Conservation (phyloP, 1,140 invertebrate genomes). For the Drosophila pandora region DNA sequence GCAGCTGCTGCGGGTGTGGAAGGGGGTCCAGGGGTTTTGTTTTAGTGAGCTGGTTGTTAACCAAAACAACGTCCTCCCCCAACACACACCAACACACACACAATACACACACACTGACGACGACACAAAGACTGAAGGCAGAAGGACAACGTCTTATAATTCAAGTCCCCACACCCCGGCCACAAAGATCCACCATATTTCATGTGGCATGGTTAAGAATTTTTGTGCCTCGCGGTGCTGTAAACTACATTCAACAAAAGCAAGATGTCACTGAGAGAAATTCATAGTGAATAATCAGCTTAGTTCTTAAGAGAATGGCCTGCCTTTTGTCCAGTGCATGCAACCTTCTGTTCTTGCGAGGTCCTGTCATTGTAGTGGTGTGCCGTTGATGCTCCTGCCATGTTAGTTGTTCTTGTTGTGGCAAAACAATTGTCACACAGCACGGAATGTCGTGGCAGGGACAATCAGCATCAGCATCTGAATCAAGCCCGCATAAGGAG, state of each 20-base stretch:
- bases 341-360: slow-evolving; percentile 25
- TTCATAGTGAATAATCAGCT: background rate
- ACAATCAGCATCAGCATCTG: slow-evolving; percentile 70
- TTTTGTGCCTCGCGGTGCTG: slow-evolving; percentile 67
- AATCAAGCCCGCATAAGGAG: slow-evolving; percentile 40
- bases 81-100: slow-evolving; percentile 9
- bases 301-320: background rate
- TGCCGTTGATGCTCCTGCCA: slow-evolving; percentile 27
- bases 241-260: slow-evolving; percentile 54
- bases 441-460: slow-evolving; percentile 65
- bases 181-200: slow-evolving; percentile 59
- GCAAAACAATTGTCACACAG: slow-evolving; percentile 68
- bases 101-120: slow-evolving; percentile 2
- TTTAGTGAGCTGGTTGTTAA: slow-evolving; percentile 33
- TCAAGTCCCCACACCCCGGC: slow-evolving; percentile 20
- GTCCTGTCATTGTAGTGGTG: slow-evolving; percentile 34
- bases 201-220: slow-evolving; percentile 79
- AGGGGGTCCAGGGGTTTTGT: slow-evolving; percentile 14
- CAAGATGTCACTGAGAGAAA: slow-evolving; percentile 12
- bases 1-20: slow-evolving; percentile 12
- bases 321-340: background rate
- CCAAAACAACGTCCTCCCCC: slow-evolving; percentile 3
- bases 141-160: slow-evolving; percentile 64
- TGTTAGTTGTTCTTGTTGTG: slow-evolving; percentile 18
- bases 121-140: slow-evolving; percentile 38